phyloP scores from a whole-genome alignment of 2,113 vertebrate genomes.

The Uropsilus gracilis region DNA sequence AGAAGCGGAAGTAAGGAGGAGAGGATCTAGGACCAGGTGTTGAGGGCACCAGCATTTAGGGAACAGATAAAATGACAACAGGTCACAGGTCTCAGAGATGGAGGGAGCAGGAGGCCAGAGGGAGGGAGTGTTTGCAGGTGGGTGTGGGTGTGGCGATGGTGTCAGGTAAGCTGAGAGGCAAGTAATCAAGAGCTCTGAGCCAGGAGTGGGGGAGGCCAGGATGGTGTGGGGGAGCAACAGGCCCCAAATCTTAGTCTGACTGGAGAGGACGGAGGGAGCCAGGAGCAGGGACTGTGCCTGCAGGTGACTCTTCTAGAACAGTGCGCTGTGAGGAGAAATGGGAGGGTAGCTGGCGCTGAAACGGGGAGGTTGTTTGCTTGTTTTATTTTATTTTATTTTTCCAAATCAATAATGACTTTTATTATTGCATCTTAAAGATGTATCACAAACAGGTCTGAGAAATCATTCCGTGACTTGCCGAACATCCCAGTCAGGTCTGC shows the following conservation, averaged over 20 bases:
- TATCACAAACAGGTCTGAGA: too few species aligned
- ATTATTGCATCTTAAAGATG: too few species aligned
- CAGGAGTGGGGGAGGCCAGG: not conserved
- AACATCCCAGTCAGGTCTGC: too few species aligned
- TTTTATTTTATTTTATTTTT: too few species aligned
- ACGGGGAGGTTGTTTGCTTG: not conserved
- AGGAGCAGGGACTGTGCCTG: fast-evolving
- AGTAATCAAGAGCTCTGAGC: not conserved
- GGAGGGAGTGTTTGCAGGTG: not conserved
- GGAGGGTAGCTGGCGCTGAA: not conserved
- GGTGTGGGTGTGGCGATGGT: not conserved
- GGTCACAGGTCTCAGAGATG: fast-evolving
- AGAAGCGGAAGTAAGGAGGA: not conserved
- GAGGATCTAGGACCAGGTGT: too few species aligned
- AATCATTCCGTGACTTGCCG: too few species aligned
- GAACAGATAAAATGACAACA: fast-evolving
- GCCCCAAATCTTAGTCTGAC: not conserved
- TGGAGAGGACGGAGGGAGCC: not conserved
- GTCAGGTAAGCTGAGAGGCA: not conserved
- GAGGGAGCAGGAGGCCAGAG: not conserved
- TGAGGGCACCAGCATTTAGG: fast-evolving
- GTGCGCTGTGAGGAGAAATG: not conserved
- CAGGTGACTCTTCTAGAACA: not conserved
- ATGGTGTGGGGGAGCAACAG: not conserved
- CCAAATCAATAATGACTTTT: too few species aligned